Evolutionary conservation across 2,888 invertebrate genomes (phyloP), one percentile per base, ranked within the genome.

Genomic region (Cryptocephalus primarius): DNA sequence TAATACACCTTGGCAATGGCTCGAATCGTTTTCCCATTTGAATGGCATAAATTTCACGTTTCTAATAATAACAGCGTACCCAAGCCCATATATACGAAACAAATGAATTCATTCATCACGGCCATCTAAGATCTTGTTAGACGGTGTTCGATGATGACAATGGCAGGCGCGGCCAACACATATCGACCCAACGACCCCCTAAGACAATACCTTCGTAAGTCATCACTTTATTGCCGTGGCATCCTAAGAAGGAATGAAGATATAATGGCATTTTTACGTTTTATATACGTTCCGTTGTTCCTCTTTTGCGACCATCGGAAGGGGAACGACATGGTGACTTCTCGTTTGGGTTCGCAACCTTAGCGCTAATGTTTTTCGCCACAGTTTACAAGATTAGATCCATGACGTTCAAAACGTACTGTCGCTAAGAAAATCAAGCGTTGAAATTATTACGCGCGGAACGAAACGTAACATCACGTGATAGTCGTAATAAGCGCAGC

Each of bases 81-180:
- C 22, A 6, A 22, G 36, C 36, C 36, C 22, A 22, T 22, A 36
- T 36, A 36, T 36, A 4, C 12, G 36, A 36, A 49, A 47, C 49
- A 47, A 42, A 47, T 41, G 49, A 49, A 40, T 36, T 46, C 50
- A 50, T 50, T 50, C 50, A 48, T 48, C 50, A 50, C 42, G 46
- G 44, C 42, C 48, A 46, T 44, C 48, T 44, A 43, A 39, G 42
- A 44, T 33, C 50, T 46, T 48, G 46, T 51, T 51, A 46, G 50
- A 48, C 40, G 43, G 43, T 45, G 48, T 47, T 48, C 43, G 45
- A 32, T 13, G 39, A 49, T 51, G 51, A 51, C 51, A 51, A 51
- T 49, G 43, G 51, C 47, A 46, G 51, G 51, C 51, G 51, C 51
- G 51, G 51, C 46, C 44, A 43, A 34, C 22, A 22, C 22, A 45